Evolutionary conservation across 64 coral and sea anemone species (phyloP), one percentile per base, ranked within the genome.

Genomic region (Platygyra sinensis): DNA sequence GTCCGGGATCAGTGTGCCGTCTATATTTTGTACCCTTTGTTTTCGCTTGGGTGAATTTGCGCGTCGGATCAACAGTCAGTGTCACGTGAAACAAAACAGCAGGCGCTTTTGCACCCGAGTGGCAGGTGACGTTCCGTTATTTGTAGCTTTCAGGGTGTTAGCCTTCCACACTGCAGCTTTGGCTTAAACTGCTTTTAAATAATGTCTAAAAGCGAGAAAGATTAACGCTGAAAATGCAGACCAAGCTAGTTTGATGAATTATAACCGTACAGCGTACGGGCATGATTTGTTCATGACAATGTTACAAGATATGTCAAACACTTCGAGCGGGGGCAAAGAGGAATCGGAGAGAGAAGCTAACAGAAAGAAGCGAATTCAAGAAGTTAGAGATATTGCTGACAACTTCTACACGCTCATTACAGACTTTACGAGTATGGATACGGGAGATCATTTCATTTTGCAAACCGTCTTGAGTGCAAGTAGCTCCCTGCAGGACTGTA

Each of bases 381-480:
- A 42, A 49, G 74, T 76, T 0, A 76, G 8, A 12, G 74, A 76
- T 50, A 76, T 76, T 49, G 42, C 74, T 20, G 22, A 51, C 74
- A 76, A 76, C 32, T 76, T 46, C 74, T 76, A 76, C 22, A 76
- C 74, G 3, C 74, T 76, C 24, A 31, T 76, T 31, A 76, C 74
- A 18, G 74, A 76, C 74, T 76, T 49, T 76, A 76, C 38, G 74
- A 76, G 29, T 76, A 76, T 49, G 74, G 74, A 20, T 76, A 76
- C 16, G 74, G 74, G 10, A 42, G 39, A 76, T 76, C 74, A 9
- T 76, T 76, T 19, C 74, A 76, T 19, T 76, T 76, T 10, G 74
- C 74, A 20, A n/a, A 38, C 74, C 1, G 74, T 76, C 36, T 20
- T 76, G 42, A 46, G 42, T 46, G 42, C 42, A 46, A 46, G 42